Evolutionary conservation across 2,113 vertebrate genomes (phyloP).

Genomic region (Cyprinus carpio): DNA sequence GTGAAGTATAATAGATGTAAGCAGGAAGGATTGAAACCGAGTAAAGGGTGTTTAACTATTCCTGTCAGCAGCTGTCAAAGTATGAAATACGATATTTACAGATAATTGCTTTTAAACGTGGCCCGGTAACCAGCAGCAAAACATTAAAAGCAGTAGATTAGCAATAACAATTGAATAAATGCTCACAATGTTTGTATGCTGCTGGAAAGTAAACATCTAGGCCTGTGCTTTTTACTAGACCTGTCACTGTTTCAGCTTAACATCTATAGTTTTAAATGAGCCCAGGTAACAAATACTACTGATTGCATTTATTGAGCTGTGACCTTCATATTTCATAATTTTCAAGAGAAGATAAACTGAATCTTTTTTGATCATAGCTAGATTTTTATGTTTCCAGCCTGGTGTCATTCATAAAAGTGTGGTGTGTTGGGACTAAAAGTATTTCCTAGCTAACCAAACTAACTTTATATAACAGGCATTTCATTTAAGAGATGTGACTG

Average conservation of each 20-base stretch:
- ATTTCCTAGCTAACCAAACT: no score
- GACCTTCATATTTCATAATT: neutral
- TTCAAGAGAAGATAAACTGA: neutral
- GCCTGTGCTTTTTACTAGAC: neutral
- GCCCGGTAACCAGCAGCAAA: neutral
- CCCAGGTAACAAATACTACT: neutral
- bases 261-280: neutral
- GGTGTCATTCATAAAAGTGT: no score
- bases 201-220: neutral
- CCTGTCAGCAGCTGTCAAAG: neutral
- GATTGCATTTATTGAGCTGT: neutral
- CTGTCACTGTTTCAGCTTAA: constrained; percentile 26
- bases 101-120: neutral
- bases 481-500: no score
- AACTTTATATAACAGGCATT: no score
- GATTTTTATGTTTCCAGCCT: neutral
- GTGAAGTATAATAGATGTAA: neutral
- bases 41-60: no score
- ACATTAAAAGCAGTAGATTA: neutral
- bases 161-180: neutral
- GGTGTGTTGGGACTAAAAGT: no score
- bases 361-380: no score
- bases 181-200: neutral
- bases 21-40: neutral
- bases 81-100: neutral